Evolutionary conservation across 30 jellyfish, hydroid and myxozoan genomes (phyloP), one percentile per base, ranked within the genome.

Genomic region (Aurelia sp.): DNA sequence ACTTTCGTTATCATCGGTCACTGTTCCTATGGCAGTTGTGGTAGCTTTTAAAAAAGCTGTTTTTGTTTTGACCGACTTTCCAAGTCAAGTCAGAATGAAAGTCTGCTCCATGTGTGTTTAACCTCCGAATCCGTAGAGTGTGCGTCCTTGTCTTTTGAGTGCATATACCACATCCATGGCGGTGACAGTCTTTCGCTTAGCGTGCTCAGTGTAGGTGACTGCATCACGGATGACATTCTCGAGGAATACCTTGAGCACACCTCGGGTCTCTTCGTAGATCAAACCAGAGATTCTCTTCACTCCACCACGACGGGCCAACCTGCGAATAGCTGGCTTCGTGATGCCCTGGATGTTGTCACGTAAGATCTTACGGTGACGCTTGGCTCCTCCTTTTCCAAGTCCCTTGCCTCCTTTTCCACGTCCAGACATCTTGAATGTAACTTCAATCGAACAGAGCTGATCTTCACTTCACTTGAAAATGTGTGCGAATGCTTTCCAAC

Each of bases 391-490:
- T 82, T 92, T 92, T 67, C 98, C 97, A 78, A 92, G 93, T 21
- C 98, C 98, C 67, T 92, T 92, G 30, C 98, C 98, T 13, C 97
- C 97, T 92, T 92, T 92, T 5, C 98, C 98, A 4, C 98, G 96
- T 35, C 98, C 97, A 59, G 98, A 57, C 96, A 91, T 91, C 18
- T 67, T 87, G 60, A 18, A 38, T 2, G 50, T 4, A 38, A 38
- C 50, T 38, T 38, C 50, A 4, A 2, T 38, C 50, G 8, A 38
- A 38, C 50, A 38, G 9, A 38, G 3, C 50, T 38, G 50, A 7
- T 2, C 8, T 27, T 27, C 33, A 27, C 50, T 38, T 2, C 9
- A 4, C 9, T 7, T 38, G 50, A 38, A 38, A 38, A 38, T 38
- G 50, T 38, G 50, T 38, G 50, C 50, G 9, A 38, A 38, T 38